A percentile compares a stretch with the other conserved stretches of the same genome.
These are phyloP conservation scores for Andrena dorsata DNA, from an alignment of 2,888 invertebrate genomes.

Conservation along the genomic window DNA sequence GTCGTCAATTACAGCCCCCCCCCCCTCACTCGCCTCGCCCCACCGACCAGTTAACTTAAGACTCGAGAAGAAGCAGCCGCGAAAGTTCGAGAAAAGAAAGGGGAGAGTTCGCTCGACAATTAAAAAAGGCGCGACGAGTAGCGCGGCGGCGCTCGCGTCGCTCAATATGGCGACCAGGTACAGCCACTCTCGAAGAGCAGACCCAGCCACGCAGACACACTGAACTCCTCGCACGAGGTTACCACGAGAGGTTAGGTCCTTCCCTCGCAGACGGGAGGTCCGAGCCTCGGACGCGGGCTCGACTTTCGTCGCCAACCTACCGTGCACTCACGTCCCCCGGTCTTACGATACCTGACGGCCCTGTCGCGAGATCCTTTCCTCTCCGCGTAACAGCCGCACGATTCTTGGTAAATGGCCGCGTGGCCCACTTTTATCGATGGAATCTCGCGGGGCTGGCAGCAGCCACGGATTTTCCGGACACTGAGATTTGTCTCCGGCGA, in stretches of 20 bases:
- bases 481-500: slow-evolving; percentile 82
- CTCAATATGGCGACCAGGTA: slow-evolving; percentile 66
- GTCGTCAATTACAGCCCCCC: slow-evolving; percentile 10
- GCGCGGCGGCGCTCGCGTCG: slow-evolving; percentile 56
- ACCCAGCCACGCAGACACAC: slow-evolving; percentile 31
- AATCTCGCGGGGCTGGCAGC: slow-evolving; percentile 66
- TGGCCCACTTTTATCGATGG: slow-evolving; percentile 50
- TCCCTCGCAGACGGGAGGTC: slow-evolving; percentile 52
- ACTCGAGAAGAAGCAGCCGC: neutral
- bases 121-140: slow-evolving; percentile 62
- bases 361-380: neutral
- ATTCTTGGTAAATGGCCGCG: slow-evolving; percentile 8
- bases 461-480: slow-evolving; percentile 81
- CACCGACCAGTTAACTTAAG: neutral
- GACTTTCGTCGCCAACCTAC: slow-evolving; percentile 47
- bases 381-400: neutral
- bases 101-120: slow-evolving; percentile 4
- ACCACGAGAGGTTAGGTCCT: slow-evolving; percentile 70
- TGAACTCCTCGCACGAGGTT: slow-evolving; percentile 65
- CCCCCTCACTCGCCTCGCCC: neutral
- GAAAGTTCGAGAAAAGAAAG: neutral
- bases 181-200: slow-evolving; percentile 21
- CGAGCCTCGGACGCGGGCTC: slow-evolving; percentile 20
- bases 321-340: slow-evolving; percentile 29
- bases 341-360: slow-evolving; percentile 20